These are phyloP conservation scores for Diadophis punctatus DNA, from an alignment of 2,113 vertebrate genomes.

Conservation along the genomic window DNA sequence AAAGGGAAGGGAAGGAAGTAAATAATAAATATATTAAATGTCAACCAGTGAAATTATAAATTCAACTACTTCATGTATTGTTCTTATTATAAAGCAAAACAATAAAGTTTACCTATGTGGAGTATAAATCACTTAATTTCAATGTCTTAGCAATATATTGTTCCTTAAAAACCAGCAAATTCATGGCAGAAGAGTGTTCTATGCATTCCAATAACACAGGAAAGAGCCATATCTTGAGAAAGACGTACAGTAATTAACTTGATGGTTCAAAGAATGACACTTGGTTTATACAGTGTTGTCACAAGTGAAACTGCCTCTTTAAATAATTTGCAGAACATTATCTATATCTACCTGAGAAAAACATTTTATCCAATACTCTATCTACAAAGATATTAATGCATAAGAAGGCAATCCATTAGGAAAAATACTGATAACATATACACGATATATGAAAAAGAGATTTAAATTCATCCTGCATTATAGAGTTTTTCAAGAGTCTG, in stretches of 20 bases:
- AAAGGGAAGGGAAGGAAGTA: background rate
- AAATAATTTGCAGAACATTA: background rate
- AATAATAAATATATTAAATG: background rate
- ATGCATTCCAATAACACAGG: background rate
- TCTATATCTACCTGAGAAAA: background rate
- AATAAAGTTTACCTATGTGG: background rate
- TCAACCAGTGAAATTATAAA: background rate
- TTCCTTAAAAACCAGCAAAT: background rate
- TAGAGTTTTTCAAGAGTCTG: background rate
- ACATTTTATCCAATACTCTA: background rate
- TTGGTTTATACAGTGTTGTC: background rate
- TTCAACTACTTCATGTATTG: background rate
- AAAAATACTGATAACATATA: background rate
- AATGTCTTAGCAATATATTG: background rate
- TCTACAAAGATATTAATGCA: background rate
- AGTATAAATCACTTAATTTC: background rate
- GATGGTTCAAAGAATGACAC: background rate
- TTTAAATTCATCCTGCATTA: background rate
- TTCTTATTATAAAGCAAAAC: background rate
- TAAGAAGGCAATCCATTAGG: background rate
- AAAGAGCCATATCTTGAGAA: background rate
- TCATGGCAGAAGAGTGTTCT: background rate
- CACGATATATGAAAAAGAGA: background rate
- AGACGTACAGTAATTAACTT: background rate
- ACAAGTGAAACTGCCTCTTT: background rate